Percentiles rank a stretch among this genome's conserved stretches.
These are phyloP conservation scores for Gari tellinella DNA, from an alignment of 2,888 invertebrate genomes.

Conservation along the genomic window DNA sequence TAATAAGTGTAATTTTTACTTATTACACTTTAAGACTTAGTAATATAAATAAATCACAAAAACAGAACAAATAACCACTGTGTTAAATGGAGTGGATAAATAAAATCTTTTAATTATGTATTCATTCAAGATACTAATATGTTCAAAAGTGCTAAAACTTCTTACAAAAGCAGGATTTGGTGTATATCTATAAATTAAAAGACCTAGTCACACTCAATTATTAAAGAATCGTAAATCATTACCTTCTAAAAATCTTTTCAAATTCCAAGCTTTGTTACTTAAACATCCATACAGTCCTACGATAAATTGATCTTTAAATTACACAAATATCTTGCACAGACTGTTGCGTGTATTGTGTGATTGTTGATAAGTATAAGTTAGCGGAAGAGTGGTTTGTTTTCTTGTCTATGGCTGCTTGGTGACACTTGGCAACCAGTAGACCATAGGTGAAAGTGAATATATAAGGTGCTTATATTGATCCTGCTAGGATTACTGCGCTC, in stretches of 20 bases:
- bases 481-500: constrained; percentile 19
- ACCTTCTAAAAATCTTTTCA: too few species aligned
- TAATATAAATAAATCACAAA: too few species aligned
- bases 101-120: too few species aligned
- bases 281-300: neutral
- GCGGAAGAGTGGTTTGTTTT: constrained; percentile 68
- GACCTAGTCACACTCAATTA: neutral
- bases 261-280: too few species aligned
- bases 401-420: constrained; percentile 68
- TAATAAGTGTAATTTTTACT: too few species aligned
- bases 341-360: constrained; percentile 20
- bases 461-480: constrained; percentile 59
- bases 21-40: too few species aligned
- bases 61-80: too few species aligned
- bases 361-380: constrained; percentile 46
- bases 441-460: constrained; percentile 61
- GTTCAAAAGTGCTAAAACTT: too few species aligned
- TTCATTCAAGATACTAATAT: too few species aligned
- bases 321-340: constrained; percentile 1
- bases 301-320: constrained; percentile 4
- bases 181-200: neutral
- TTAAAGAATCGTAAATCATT: too few species aligned
- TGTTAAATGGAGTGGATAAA: too few species aligned
- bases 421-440: constrained; percentile 73
- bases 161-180: neutral